Evolutionary conservation across 2,888 invertebrate species (phyloP), one percentile per base, ranked within the genome.

Genomic region (Eulithis testata): DNA sequence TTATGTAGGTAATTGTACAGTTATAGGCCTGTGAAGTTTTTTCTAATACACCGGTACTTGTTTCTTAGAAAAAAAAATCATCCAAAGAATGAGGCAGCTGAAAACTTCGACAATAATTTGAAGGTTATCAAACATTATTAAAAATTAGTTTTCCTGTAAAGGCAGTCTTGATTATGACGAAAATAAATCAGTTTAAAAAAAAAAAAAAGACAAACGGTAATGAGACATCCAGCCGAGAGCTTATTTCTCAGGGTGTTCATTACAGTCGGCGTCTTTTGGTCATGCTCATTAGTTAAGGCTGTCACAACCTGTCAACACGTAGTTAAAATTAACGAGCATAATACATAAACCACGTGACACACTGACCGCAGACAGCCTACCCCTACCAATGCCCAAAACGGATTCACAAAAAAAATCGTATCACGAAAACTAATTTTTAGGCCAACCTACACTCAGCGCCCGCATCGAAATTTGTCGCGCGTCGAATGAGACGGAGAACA

Each of bases 391-490:
- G 50, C 66, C 73, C 73, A 72, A 84, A 74, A 76, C 83, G 82
- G 80, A 84, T 83, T 83, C 76, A 78, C 73, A 76, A 84, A 87
- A 84, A 86, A 88, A 89, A 88, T 84, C 85, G 87, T 89, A 91
- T 91, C 91, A 91, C 86, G 86, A 89, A 88, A 73, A 83, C 86
- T 82, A 85, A 89, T 90, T 90, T 91, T 90, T 86, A 88, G 92
- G 91, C 84, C 91, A 87, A 81, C 90, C 90, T 88, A 91, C 91
- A 88, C 86, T 82, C 84, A 79, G 86, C 83, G 84, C 91, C 92
- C 91, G 91, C 90, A 89, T 92, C 88, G 84, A 90, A 91, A 90
- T 90, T 92, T 91, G 92, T 92, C 92, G 90, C 90, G 83, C 84
- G 75, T 69, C 72, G 83, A 87, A 75, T 79, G 91, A 89, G 88